Evolutionary conservation across 2,888 invertebrate species (phyloP), one percentile per base, ranked within the genome.

Genomic region (Perizoma flavofasciatum): DNA sequence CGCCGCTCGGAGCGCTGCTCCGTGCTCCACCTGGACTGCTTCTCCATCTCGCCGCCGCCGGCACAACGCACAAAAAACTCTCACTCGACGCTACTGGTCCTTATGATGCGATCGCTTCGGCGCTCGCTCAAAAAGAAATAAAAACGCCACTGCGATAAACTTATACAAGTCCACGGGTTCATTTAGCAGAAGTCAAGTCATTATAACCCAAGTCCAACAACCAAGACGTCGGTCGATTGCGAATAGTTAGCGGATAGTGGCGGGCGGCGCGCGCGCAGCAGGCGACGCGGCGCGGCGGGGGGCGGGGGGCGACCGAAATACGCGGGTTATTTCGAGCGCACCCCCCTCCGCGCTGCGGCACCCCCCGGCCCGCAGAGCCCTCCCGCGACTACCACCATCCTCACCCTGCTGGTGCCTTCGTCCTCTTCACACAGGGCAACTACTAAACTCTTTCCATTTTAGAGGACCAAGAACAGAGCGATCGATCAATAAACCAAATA

Each of bases 191-290:
- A 95, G 94, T 94, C 92, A 95, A 95, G 94, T 95, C 95, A 95
- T 95, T 94, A 94, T 95, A 94, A 88, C 94, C 94, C 94, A 94
- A 94, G 93, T 93, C 93, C 93, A 91, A 94, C 92, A 91, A 94
- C 95, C 96, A 96, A 96, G 96, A 96, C 96, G 96, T 96, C 96
- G 96, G 96, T 96, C 96, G 96, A 96, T 96, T 96, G 95, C 96
- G 95, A 96, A 95, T 96, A 95, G 95, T 95, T 95, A 95, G 95
- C 95, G 96, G 95, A 95, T 95, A 95, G 95, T 96, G 95, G 92
- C 81, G 79, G 69, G 70, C 72, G 81, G 74, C 78, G 86, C 82
- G 78, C 75, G 81, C 82, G 82, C 58, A 55, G 71, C 72, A 22
- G 48, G 73, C 62, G 70, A 73, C 69, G 70, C 59, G 65, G 72